Percentiles rank a stretch among this genome's conserved stretches.
These are phyloP conservation scores for Phocides pigmalion DNA, from an alignment of 1,140 invertebrate species.

Conservation along the genomic window DNA sequence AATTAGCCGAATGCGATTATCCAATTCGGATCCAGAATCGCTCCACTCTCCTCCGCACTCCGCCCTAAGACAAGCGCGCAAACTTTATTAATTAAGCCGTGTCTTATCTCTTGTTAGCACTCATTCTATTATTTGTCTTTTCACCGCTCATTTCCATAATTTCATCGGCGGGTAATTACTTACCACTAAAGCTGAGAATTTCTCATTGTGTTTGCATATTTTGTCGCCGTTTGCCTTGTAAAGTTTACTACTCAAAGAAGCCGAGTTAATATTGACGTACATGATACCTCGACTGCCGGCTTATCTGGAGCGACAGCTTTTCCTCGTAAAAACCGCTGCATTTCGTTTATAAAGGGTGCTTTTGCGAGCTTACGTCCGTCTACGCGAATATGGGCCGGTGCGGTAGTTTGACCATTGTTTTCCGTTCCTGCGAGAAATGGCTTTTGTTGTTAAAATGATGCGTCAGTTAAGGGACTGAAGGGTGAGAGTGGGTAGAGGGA, in stretches of 20 bases:
- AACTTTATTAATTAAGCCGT: slow-evolving; percentile 84
- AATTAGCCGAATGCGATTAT: slow-evolving; percentile 82
- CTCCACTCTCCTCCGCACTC: slow-evolving; percentile 57
- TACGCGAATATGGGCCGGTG: slow-evolving; percentile 41
- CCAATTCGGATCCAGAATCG: slow-evolving; percentile 74
- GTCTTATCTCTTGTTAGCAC: slow-evolving; percentile 84
- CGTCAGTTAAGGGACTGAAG: slow-evolving; percentile 65
- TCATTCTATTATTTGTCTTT: slow-evolving; percentile 84
- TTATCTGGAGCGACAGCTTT: slow-evolving; percentile 37
- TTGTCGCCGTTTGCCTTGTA: slow-evolving; percentile 62
- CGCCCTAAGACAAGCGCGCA: slow-evolving; percentile 71
- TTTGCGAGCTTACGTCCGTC: slow-evolving; percentile 36
- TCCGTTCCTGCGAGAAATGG: slow-evolving; percentile 53
- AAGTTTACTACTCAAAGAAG: slow-evolving; percentile 50
- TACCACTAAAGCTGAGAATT: slow-evolving; percentile 68
- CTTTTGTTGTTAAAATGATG: slow-evolving; percentile 72
- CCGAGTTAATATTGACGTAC: slow-evolving; percentile 41
- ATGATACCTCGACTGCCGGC: slow-evolving; percentile 30
- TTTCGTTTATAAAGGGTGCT: slow-evolving; percentile 40
- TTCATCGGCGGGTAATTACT: slow-evolving; percentile 80
- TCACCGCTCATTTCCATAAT: slow-evolving; percentile 83
- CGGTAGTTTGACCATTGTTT: slow-evolving; percentile 50
- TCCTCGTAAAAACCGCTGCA: slow-evolving; percentile 39
- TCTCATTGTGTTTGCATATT: slow-evolving; percentile 76
- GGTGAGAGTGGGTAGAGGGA: slow-evolving; percentile 48